Percentiles rank a stretch among this genome's conserved stretches.
phyloP scores from a whole-genome alignment of 2,797 vertebrate genomes.

The Thalassophryne amazonica region DNA sequence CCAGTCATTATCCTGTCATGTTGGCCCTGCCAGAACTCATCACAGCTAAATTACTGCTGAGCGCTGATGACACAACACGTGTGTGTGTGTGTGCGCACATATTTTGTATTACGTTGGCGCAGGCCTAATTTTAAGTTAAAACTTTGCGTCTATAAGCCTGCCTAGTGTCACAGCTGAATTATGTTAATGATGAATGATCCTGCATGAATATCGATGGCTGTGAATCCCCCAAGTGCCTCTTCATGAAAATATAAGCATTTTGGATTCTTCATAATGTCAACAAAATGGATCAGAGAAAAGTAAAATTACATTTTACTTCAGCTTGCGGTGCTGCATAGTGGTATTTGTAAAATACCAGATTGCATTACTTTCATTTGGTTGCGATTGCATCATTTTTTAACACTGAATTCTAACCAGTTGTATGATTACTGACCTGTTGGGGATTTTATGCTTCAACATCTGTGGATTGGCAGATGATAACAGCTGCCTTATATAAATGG shows the following conservation, averaged over 20 bases:
- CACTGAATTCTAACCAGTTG: no score
- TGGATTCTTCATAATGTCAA: neutral
- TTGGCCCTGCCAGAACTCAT: conserved; percentile 44
- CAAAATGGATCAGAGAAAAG: neutral
- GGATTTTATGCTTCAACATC: no score
- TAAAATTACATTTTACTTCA: no score
- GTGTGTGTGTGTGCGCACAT: neutral
- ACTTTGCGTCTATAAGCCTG: neutral
- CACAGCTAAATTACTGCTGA: conserved; percentile 47
- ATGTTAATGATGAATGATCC: neutral
- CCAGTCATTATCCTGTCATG: conserved; percentile 62
- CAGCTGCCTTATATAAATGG: no score
- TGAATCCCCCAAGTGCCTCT: neutral
- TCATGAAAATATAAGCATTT: neutral
- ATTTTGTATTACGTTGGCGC: conserved; percentile 5
- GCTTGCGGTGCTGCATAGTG: no score
- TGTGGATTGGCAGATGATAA: no score
- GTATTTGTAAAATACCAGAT: no score
- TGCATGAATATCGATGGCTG: neutral
- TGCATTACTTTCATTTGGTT: no score
- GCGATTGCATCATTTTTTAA: no score
- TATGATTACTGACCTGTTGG: no score
- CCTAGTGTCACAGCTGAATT: neutral
- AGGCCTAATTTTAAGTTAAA: neutral
- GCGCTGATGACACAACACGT: conserved; percentile 22